Evolutionary conservation across 2,888 invertebrate genomes (phyloP), one percentile per base, ranked within the genome.

Genomic region (Peribatodes rhomboidaria): DNA sequence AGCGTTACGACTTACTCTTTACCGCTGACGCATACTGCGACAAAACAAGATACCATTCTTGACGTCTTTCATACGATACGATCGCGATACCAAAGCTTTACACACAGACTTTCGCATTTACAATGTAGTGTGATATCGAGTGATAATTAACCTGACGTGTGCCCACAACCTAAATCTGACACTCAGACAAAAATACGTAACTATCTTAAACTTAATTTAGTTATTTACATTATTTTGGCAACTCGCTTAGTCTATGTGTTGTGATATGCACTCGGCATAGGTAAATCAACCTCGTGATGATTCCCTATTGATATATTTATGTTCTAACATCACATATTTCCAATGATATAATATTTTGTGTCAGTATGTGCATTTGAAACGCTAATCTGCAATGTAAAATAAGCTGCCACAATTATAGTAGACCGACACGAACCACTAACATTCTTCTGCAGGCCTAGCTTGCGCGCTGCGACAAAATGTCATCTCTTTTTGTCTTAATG

Each of bases 141-240:
- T 8, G 9, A 16, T 18, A n/a, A 41, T 16, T 41, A 41, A n/a
- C 22, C 44, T 61, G 49, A 63, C 57, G 74, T 82, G 85, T 85
- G 86, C 79, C 80, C 88, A 85, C 88, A 86, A 78, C 82, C 80
- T 83, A 83, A 77, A 49, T 77, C 74, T 77, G 83, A 87, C 86
- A 84, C 83, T 75, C 77, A 86, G 83, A 86, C 74, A 78, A 84
- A 81, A 83, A 80, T 61, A 55, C 73, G 68, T 78, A 75, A 66
- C 9, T 78, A 81, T 47, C 76, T 82, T 81, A 69, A 7, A 37
- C 10, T 62, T 60, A 64, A 14, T 59, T 47, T 31, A 31, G 22
- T 47, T 50, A 90, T 90, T 84, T 90, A 92, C 92, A 91, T 92
- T n/a, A n/a, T n/a, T n/a, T 92, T 92, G 92, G 92, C 92, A 92